These are phyloP conservation scores for Nomada flava DNA, from an alignment of 2,888 invertebrate genomes.

Conservation along the genomic window DNA sequence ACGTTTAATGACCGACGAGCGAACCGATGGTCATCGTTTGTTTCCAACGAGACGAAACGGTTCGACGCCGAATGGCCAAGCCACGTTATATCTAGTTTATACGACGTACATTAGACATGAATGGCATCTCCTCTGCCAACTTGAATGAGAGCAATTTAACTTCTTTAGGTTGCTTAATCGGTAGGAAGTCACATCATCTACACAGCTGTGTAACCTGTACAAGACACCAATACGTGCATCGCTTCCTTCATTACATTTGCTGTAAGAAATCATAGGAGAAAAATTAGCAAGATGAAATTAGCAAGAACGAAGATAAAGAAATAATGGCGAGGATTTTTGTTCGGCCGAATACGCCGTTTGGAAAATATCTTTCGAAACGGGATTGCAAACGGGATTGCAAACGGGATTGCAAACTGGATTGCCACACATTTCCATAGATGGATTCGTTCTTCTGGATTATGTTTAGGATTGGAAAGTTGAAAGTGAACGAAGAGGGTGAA, in stretches of 20 bases:
- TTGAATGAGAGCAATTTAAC: slow-evolving; percentile 85
- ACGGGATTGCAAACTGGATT: not conserved
- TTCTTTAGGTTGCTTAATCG: slow-evolving; percentile 85
- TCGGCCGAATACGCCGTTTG: not conserved
- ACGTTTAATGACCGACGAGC: slow-evolving; percentile 43
- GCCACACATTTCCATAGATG: not conserved
- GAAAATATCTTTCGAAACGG: not conserved
- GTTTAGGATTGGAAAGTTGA: not conserved
- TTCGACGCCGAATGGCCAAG: slow-evolving; percentile 74
- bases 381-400: not conserved
- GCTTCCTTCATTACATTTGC: slow-evolving; percentile 41
- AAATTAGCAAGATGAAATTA: slow-evolving; percentile 23
- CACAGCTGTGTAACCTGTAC: slow-evolving; percentile 70
- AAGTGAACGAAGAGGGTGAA: not conserved
- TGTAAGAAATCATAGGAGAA: slow-evolving; percentile 44
- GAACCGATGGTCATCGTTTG: slow-evolving; percentile 46
- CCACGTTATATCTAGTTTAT: slow-evolving; percentile 84
- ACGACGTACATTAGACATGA: slow-evolving; percentile 84
- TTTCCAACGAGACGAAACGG: slow-evolving; percentile 48
- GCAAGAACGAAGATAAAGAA: slow-evolving; percentile 4
- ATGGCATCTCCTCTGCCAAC: slow-evolving; percentile 84
- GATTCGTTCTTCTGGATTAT: not conserved
- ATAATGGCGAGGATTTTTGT: not conserved
- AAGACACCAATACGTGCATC: slow-evolving; percentile 68
- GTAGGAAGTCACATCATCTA: slow-evolving; percentile 84